Base-by-base conservation (phyloP, 2,888 invertebrate species). In the Ernsta delagoae region DNA sequence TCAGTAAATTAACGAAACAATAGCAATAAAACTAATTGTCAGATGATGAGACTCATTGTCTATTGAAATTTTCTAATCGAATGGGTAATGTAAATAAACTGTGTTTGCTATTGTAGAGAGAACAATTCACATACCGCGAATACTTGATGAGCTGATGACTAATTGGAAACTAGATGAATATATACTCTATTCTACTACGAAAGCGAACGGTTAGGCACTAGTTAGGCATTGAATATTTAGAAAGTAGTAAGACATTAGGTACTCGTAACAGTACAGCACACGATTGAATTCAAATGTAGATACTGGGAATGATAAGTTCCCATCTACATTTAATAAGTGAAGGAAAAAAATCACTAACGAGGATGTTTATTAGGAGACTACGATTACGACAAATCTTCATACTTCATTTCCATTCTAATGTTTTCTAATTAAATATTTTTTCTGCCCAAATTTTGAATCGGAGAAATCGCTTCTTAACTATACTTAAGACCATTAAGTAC, bases 51-150 rank as follows among this genome's bases (percentile, higher is more conserved):
- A 74, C 76, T 74, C 83, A 87, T 86, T 88, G 87, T 89, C 81
- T 85, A 85, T 85, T 83, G 83, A 84, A 86, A 85, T 78, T 80
- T 76, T 76, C 83, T 81, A 84, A 85, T 86, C 84, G 84, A 61
- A 80, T 75, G 75, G 43, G 79, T 79, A 82, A 81, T 86, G 83
- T 87, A 86, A 85, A 85, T 85, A 85, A 70, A 71, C 75, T 16
- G 75, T 80, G 79, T 78, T 80, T 83, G 78, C 78, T 81, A 89
- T 89, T 90, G 89, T 89, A 79, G 73, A 72, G 71, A 9, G 73
- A 87, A 91, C 90, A 91, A 92, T 90, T 77, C 80, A 67, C 77
- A 73, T 91, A 89, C 90, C 91, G 82, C 88, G 87, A 83, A 89
- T 90, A 85, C 86, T 79, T 77, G 81, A 80, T 89, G 89, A 90